phyloP scores from a whole-genome alignment of 1,140 invertebrate species.

The Phymorhynchus buccinoides region DNA sequence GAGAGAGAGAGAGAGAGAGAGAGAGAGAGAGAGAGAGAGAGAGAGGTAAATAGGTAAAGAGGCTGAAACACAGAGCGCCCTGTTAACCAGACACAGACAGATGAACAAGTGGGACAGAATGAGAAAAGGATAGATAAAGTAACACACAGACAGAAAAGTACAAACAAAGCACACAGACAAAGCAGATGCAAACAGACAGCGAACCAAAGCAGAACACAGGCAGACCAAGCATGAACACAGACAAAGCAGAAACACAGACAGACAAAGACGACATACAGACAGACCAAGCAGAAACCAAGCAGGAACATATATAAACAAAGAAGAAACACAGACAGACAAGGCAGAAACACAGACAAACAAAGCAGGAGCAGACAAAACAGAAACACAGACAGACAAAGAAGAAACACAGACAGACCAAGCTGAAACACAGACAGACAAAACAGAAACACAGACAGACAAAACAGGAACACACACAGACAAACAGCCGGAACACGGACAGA shows the following conservation, averaged over 20 bases:
- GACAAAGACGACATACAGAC: background rate
- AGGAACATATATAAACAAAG: too few relatives aligned
- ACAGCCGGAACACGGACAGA: too few relatives aligned
- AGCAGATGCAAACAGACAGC: background rate
- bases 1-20: background rate
- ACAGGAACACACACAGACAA: too few relatives aligned
- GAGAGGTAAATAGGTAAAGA: background rate
- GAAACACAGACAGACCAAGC: background rate
- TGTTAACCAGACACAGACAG: too few relatives aligned
- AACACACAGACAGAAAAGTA: background rate
- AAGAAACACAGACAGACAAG: background rate
- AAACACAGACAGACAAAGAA: background rate
- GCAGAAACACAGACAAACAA: background rate
- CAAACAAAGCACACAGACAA: background rate
- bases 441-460: background rate
- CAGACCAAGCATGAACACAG: background rate
- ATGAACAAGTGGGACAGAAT: too few relatives aligned
- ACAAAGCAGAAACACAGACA: background rate
- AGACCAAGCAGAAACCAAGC: background rate
- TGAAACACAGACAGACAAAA: background rate
- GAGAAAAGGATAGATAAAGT: background rate
- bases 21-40: too few relatives aligned
- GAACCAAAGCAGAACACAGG: too few relatives aligned
- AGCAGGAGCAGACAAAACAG: background rate
- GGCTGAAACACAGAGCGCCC: too few relatives aligned